These are phyloP conservation scores for Coenobita brevimanus DNA, from an alignment of 1,140 invertebrate species.

Conservation along the genomic window DNA sequence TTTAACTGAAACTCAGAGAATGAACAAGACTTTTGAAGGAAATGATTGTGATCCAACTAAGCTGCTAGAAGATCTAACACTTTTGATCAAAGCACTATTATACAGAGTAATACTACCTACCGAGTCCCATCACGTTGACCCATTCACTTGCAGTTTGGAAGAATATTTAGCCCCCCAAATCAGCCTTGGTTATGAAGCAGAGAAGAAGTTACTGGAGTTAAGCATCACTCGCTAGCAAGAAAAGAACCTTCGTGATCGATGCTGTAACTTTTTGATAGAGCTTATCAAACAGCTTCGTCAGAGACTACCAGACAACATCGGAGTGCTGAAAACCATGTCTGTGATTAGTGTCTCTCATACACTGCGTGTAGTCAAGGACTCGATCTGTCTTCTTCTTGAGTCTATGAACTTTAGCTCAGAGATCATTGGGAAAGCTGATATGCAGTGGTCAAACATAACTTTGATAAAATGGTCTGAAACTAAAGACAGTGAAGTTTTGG, in stretches of 20 bases:
- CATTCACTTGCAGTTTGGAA: constrained; percentile 13
- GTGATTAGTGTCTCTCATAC: not conserved
- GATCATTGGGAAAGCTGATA: not conserved
- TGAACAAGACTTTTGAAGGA: constrained; percentile 29
- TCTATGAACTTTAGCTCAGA: not conserved
- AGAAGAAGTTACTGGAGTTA: not conserved
- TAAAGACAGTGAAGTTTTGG: constrained; percentile 70
- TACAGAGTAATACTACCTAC: not conserved
- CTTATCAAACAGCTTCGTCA: constrained; percentile 28
- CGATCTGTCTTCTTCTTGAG: constrained; percentile 1
- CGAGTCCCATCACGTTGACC: not conserved
- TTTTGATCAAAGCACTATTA: constrained; percentile 24
- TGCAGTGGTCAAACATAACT: constrained; percentile 30
- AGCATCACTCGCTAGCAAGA: not conserved
- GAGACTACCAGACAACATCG: constrained; percentile 25
- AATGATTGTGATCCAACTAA: constrained; percentile 30
- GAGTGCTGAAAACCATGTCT: constrained; percentile 33
- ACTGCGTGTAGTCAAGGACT: constrained; percentile 30
- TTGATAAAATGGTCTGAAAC: constrained; percentile 17
- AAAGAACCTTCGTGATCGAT: constrained; percentile 5
- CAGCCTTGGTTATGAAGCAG: constrained; percentile 7
- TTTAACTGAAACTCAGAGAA: constrained; percentile 2
- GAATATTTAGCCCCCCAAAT: not conserved
- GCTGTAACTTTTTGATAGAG: constrained; percentile 21
- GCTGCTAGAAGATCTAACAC: constrained; percentile 5